Percentiles rank a stretch among this genome's conserved stretches.
Evolutionary conservation across 2,113 vertebrate species (phyloP).

Genomic region (Bothrops jararaca): DNA sequence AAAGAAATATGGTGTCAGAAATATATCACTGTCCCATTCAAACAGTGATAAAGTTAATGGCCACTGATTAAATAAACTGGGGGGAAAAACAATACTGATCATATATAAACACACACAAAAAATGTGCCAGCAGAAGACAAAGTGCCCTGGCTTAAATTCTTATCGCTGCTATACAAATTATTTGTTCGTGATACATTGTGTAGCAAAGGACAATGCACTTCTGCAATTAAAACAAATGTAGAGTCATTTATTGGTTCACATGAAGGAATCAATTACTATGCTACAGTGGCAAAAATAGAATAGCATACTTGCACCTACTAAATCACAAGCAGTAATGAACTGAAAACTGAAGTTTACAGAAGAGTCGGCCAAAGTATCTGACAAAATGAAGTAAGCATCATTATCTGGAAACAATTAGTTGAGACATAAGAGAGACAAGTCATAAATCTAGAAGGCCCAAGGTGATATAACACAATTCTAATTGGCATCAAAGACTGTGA

Average conservation of each 20-base stretch:
- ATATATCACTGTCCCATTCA: constrained; percentile 29
- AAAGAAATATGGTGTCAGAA: constrained; percentile 10
- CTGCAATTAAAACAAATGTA: constrained; percentile 45
- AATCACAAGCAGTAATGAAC: constrained; percentile 25
- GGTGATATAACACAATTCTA: constrained; percentile 10
- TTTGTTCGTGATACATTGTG: constrained; percentile 41
- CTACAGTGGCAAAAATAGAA: constrained; percentile 50
- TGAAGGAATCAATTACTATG: constrained; percentile 34
- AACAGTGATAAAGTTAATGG: constrained; percentile 28
- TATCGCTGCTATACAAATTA: constrained; percentile 5
- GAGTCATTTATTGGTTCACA: constrained; percentile 29
- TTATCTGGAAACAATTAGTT: constrained; percentile 31
- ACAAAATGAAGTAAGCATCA: constrained; percentile 10
- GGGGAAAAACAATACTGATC: constrained; percentile 2
- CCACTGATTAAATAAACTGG: constrained; percentile 42
- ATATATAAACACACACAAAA: constrained; percentile 38
- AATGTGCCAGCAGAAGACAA: constrained; percentile 33
- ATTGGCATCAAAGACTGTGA: background rate
- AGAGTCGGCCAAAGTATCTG: constrained; percentile 30
- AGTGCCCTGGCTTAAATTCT: background rate
- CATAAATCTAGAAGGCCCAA: constrained; percentile 13
- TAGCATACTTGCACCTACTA: constrained; percentile 29
- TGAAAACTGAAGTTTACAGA: constrained; percentile 9
- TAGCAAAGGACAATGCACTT: constrained; percentile 37
- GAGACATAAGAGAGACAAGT: constrained; percentile 31